Evolutionary conservation across 2,797 vertebrate genomes (phyloP).

Genomic region (Staurois parvus): DNA sequence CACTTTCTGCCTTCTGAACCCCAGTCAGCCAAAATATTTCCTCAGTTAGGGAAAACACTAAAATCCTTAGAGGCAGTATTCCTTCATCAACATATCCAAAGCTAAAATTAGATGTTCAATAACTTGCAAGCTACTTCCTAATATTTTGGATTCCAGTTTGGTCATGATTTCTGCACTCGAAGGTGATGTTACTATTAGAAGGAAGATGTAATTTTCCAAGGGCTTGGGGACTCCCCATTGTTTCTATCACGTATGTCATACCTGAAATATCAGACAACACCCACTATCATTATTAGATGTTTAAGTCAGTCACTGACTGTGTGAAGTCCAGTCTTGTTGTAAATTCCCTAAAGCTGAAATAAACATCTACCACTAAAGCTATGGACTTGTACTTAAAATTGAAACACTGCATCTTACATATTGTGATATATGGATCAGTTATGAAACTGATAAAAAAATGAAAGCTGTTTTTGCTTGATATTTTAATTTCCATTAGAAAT

Average conservation of each 20-base stretch:
- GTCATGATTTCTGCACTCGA: conserved; percentile 2
- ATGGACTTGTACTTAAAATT: background rate
- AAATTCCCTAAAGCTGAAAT: conserved; percentile 16
- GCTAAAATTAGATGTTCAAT: too few relatives aligned
- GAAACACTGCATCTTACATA: too few relatives aligned
- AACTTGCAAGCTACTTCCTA: background rate
- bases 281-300: conserved; percentile 6
- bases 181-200: conserved; percentile 12
- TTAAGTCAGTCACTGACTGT: background rate
- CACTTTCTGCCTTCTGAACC: too few relatives aligned
- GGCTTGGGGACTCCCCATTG: conserved; percentile 24
- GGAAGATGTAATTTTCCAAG: conserved; percentile 11
- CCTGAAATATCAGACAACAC: conserved; percentile 32
- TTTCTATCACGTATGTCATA: conserved; percentile 30
- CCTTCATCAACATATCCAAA: too few relatives aligned
- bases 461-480: too few relatives aligned
- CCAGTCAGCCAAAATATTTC: too few relatives aligned
- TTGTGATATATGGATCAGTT: too few relatives aligned
- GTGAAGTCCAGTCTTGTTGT: conserved; percentile 3
- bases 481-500: too few relatives aligned
- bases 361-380: background rate
- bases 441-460: too few relatives aligned
- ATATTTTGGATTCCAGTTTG: background rate
- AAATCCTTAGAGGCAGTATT: too few relatives aligned
- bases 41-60: too few relatives aligned